phyloP scores from a whole-genome alignment of 53 echinoderm and acorn worm species.

The Paracentrotus lividus region DNA sequence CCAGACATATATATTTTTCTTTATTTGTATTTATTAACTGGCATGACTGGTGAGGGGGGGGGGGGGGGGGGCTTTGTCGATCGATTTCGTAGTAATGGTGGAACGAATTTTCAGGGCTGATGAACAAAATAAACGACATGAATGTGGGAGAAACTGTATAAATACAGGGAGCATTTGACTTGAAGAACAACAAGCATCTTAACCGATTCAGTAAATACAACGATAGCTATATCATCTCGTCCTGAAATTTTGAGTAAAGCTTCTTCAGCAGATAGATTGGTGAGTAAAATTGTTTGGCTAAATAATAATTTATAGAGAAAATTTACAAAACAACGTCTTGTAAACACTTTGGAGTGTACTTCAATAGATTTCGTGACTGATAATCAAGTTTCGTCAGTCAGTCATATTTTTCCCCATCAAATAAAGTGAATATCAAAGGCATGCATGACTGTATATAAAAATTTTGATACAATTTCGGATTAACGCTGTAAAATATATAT shows the following conservation, averaged over 20 bases:
- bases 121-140: neutral
- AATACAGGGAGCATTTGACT: neutral
- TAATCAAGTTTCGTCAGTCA: neutral
- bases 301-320: no score
- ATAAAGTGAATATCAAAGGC: neutral
- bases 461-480: no score
- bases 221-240: neutral
- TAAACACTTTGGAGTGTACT: no score
- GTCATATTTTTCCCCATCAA: no score
- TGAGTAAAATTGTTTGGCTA: neutral
- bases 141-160: neutral
- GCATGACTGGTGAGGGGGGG: no score
- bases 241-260: no score
- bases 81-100: neutral
- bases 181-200: neutral
- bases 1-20: no score
- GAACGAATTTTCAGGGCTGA: neutral
- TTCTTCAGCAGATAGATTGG: neutral
- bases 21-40: no score
- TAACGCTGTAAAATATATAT: no score
- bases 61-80: neutral
- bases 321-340: no score
- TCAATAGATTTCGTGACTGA: neutral
- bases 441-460: no score
- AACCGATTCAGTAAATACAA: neutral